Evolutionary conservation across 30 jellyfish, hydroid and myxozoan species (phyloP), one percentile per base, ranked within the genome.

Genomic region (Clytia hemisphaerica): DNA sequence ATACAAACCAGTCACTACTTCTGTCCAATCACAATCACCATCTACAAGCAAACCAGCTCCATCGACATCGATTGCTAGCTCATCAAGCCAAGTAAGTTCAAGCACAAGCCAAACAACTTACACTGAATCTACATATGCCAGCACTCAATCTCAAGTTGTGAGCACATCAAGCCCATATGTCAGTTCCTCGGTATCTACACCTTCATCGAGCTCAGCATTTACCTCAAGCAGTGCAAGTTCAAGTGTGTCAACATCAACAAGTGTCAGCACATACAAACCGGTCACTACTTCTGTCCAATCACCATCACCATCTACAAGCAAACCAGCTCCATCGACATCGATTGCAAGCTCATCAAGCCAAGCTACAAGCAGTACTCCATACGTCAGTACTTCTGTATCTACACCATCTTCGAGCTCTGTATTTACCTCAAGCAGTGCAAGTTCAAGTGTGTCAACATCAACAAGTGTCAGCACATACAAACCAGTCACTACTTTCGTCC

Each of bases 291-390:
- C 32, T n/a, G 19, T 32, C 19, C 25, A 50, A 6, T 7, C 25
- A 4, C 16, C 64, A n/a, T 32, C 64, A 50, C 64, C 64, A 50
- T n/a, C n/a, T n/a, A n/a, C n/a, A n/a, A n/a, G n/a, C n/a, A n/a
- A n/a, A n/a, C n/a, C n/a, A n/a, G n/a, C n/a, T n/a, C 64, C 64
- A 50, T n/a, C 64, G 25, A 50, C 64, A 50, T 50, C 64, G 21
- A 50, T 50, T 50, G 64, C 25, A 32, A 50, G 32, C 19, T 50
- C 64, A 7, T 27, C 25, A 5, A 50, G 64, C 64, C 19, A 27
- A 7, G 25, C 32, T 32, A n/a, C 64, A 4, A n/a, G 25, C 21
- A n/a, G 19, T 50, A 9, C 64, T 5, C 64, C 64, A 50, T 32
- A 32, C 64, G 25, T 32, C 19, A 50, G 64, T n/a, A n/a, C 64